phyloP scores from a whole-genome alignment of 2,888 invertebrate species.

The Spilarctia lutea region DNA sequence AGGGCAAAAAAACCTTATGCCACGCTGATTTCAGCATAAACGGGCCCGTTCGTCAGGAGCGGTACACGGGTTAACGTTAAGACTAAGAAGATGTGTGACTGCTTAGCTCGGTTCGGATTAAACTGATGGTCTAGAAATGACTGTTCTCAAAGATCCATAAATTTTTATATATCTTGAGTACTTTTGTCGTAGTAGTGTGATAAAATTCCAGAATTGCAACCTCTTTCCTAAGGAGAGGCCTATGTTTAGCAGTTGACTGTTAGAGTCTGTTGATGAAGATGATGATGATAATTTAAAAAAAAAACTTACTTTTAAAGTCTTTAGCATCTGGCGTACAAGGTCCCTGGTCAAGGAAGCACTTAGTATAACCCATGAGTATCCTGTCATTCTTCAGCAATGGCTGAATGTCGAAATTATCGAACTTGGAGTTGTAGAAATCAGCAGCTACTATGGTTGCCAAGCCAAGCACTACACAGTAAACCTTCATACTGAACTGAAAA shows the following conservation, averaged over 20 bases:
- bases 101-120: no score
- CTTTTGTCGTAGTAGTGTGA: neutral
- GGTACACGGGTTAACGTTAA: no score
- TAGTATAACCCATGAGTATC: conserved; percentile 89
- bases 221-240: no score
- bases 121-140: no score
- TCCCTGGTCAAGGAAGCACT: conserved; percentile 89
- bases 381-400: conserved; percentile 89
- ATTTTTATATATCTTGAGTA: neutral
- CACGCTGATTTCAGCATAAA: no score
- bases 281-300: neutral
- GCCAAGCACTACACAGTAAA: conserved; percentile 39
- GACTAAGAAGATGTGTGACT: no score
- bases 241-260: no score
- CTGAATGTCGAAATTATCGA: conserved; percentile 90
- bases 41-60: no score
- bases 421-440: conserved; percentile 88
- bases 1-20: no score
- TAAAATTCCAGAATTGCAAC: no score
- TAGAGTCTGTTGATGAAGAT: neutral
- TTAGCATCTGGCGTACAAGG: conserved; percentile 91
- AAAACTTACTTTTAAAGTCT: conserved; percentile 89
- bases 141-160: neutral
- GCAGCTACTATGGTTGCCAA: conserved; percentile 55
- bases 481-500: conserved; percentile 51